Base-by-base conservation (phyloP, 2,888 invertebrate genomes). In the Erebia aethiops region DNA sequence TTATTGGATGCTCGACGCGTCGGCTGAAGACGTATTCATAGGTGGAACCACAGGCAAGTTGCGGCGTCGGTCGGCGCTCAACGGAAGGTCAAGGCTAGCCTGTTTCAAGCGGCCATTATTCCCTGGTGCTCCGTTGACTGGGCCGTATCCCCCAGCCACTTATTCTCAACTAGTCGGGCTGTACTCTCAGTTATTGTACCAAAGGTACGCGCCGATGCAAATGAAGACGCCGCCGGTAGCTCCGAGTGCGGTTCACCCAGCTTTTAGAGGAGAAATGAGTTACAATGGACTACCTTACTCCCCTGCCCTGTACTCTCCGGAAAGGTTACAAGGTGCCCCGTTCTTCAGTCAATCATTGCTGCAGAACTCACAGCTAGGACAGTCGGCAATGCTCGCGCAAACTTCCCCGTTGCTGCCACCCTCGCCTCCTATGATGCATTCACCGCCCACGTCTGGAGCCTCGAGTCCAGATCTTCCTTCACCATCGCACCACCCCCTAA, bases 1-100 rank as follows among this genome's bases (percentile, higher is more conserved):
- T 93, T 99, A 99, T 93, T 99, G 99, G 99, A 99, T 99, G 99
- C 89, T 99, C 81, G 99, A 99, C 87, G 98, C 99, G 2, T 98
- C 98, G 43, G 97, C 98, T n/a, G 99, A 99, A 84, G 99, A 99
- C 82, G 99, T 99, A 52, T 99, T 99, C 88, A 99, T 99, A 84
- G 99, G 99, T 0, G 98, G 98, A 2, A 98, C 98, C 0, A 99
- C 99, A 0, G 99, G 99, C 1, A 99, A 90, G 90, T 94, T 99
- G 26, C 95, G 99, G 0, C 94, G 99, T 52, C 95, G 99, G 67
- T 98, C 98, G 0, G 98, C 98, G 0, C 97, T 98, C 0, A 97
- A 97, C 14, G 97, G 98, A 2, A 94, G 98, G 58, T 97, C 97
- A 1, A 94, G 98, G 0, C 92, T 99, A 18, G 98, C 98, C 0